phyloP scores from a whole-genome alignment of 2,113 vertebrate species.

The Elephantulus edwardii region DNA sequence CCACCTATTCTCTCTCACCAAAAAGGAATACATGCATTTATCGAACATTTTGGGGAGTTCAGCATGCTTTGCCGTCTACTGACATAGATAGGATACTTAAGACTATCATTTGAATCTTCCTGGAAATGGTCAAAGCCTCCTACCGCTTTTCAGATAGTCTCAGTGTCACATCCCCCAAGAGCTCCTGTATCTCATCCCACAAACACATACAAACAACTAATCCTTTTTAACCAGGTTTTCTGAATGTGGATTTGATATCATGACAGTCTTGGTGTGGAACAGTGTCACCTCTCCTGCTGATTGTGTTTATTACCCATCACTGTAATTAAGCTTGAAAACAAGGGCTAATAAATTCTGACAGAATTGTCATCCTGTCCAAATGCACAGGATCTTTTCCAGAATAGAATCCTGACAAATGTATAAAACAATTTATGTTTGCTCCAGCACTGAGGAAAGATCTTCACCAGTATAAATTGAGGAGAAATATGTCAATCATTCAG shows the following conservation, averaged over 20 bases:
- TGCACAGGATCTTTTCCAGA: not conserved
- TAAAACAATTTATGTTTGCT: not conserved
- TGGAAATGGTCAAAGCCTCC: not conserved
- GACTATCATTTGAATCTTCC: not conserved
- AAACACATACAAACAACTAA: not conserved
- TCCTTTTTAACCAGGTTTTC: not conserved
- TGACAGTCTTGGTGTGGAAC: not conserved
- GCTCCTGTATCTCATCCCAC: not conserved
- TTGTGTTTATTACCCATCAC: not conserved
- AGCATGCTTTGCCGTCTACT: not conserved
- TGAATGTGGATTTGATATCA: not conserved
- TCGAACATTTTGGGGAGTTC: not conserved
- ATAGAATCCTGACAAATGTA: not conserved
- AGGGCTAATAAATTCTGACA: not conserved
- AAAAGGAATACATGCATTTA: not conserved
- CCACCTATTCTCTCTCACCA: not conserved
- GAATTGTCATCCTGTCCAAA: not conserved
- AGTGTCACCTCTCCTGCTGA: not conserved
- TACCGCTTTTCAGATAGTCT: not conserved
- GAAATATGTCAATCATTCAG: not conserved
- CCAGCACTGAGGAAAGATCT: not conserved
- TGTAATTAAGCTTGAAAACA: not conserved
- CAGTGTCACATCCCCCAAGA: not conserved
- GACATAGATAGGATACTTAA: not conserved
- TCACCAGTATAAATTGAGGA: not conserved